These are phyloP conservation scores for Acropora tenuis DNA, from an alignment of 64 coral and sea anemone genomes.

Conservation along the genomic window DNA sequence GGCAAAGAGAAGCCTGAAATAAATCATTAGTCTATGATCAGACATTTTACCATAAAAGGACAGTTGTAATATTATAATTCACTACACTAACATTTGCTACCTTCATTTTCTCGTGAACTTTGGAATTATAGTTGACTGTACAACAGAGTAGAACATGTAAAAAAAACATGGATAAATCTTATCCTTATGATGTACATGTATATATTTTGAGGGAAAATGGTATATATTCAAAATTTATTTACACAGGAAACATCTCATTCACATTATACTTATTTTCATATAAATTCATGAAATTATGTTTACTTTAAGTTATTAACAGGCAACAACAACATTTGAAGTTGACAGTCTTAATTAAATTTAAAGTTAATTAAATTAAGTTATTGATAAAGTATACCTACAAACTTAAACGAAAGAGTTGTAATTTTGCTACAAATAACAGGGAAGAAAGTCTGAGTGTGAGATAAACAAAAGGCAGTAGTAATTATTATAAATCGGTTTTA, in stretches of 20 bases:
- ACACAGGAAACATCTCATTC: slow-evolving; percentile 10
- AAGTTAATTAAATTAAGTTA: neutral
- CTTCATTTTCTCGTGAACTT: slow-evolving; percentile 21
- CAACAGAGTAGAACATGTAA: slow-evolving; percentile 4
- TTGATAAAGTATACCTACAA: slow-evolving; percentile 9
- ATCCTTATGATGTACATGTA: slow-evolving; percentile 15
- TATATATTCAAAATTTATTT: neutral
- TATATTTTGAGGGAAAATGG: slow-evolving; percentile 19
- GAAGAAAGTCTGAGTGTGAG: slow-evolving; percentile 6
- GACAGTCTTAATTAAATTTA: slow-evolving; percentile 10
- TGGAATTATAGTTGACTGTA: slow-evolving; percentile 10
- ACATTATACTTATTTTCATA: slow-evolving; percentile 8
- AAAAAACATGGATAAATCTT: slow-evolving; percentile 8
- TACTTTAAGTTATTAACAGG: slow-evolving; percentile 3
- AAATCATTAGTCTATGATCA: slow-evolving; percentile 31
- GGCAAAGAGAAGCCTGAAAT: slow-evolving; percentile 42
- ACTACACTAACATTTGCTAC: slow-evolving; percentile 13
- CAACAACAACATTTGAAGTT: slow-evolving; percentile 16
- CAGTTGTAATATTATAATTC: slow-evolving; percentile 2
- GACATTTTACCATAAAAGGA: slow-evolving; percentile 15
- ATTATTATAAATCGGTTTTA: slow-evolving; percentile 7
- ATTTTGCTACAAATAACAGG: slow-evolving; percentile 22
- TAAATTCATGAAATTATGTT: slow-evolving; percentile 13
- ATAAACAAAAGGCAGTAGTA: slow-evolving; percentile 12
- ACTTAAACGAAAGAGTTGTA: slow-evolving; percentile 17